Base-by-base conservation (phyloP, 2,113 vertebrate genomes). In the Blennius ocellaris region DNA sequence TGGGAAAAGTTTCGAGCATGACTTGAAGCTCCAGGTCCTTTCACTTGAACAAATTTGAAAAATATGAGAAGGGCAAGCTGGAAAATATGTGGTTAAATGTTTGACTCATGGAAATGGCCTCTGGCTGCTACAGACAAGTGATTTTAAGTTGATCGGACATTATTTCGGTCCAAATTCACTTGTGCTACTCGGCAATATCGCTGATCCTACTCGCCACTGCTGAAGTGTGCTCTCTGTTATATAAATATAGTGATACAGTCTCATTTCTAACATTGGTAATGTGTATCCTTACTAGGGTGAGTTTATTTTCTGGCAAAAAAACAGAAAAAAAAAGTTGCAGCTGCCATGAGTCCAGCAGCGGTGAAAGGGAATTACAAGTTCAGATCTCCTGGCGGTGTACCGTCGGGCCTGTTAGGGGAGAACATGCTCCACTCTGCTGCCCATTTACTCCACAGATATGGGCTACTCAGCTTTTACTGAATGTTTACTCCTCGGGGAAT, bases 401-500 rank as follows among this genome's bases (percentile, higher is more conserved):
- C 85, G 65, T 73, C 73, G 82, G 21, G 81, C 80, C 81, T 87
- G 89, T 90, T 89, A 90, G 82, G 78, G 62, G 81, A 74, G 72
- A 86, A 85, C 85, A 87, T 79, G 85, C 85, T 89, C 76, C 87
- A 84, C 90, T 91, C 88, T 73, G 62, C 83, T 90, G 88, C 84
- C 90, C 85, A 92, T 89, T 92, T 91, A 87, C 86, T 88, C 81
- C 75, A 73, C 83, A 88, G 85, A 93, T 88, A 87, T 79, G 78
- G 78, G 81, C 77, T 67, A 80, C 83, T 80, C 78, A 73, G 84
- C 91, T 92, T 93, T 94, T 89, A 88, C 85, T 80, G 85, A 80
- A 83, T 92, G 90, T 93, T 94, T 90, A 92, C 88, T 92, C 92
- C 87, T 84, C 81, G 7, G 92, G 88, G 93, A 90, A 85, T 82